Base-by-base conservation (phyloP, 2,888 invertebrate species). In the Steinernema hermaphroditum region DNA sequence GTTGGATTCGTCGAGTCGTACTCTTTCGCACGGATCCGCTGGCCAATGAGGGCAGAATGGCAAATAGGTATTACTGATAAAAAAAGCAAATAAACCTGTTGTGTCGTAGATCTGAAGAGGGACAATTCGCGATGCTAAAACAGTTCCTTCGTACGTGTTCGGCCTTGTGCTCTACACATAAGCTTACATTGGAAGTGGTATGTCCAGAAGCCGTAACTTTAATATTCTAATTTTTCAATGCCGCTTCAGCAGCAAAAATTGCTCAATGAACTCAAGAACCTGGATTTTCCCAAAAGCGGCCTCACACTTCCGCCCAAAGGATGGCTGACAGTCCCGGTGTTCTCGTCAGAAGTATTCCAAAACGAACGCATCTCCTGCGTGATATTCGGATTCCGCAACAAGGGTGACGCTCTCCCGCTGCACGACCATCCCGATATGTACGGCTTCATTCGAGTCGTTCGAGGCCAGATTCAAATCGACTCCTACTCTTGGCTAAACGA, bases 361-460 rank as follows among this genome's bases (percentile, higher is more conserved):
- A 62, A 62, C 62, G 62, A 62, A 12, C 27, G 62, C 12, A 62
- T 62, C 62, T 27, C 22, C 32, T 62, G 62, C 34, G 27, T 12
- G 12, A 62, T 78, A 24, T 80, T 78, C 46, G 78, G 74, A 1
- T 72, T 78, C n/a, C 72, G 72, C 22, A 68, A 41, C 22, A 44
- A 69, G 27, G 75, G 75, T 22, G 69, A 73, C 34, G 69, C 68
- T 14, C 78, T 83, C 22, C 83, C 83, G 0, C 75, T 83, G 12
- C 83, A 83, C 72, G 77, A 84, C 72, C 83, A 83, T 72, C 81
- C 80, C 8, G 54, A 71, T 4, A 80, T 80, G 73, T 72, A 76
- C 72, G 83, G 81, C 8, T 77, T 81, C 72, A 77, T 83, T 73
- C 78, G 78, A 57, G 79, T 81, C 16, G 44, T 83, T 14, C 74